These are phyloP conservation scores for Ophthalmolycus amberensis DNA, from an alignment of 2,113 vertebrate genomes.

Conservation along the genomic window DNA sequence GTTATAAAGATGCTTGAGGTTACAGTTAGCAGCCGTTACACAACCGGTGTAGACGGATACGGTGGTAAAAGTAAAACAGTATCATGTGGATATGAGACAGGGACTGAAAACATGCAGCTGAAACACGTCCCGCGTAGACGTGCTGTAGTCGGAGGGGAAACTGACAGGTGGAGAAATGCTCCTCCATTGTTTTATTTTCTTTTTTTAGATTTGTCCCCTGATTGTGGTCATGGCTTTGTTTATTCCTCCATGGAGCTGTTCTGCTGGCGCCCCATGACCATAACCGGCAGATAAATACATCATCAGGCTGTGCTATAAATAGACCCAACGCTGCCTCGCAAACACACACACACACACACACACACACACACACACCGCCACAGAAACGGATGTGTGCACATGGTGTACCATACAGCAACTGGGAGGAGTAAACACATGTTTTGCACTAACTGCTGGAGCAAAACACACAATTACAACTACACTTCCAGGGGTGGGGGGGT, in stretches of 20 bases:
- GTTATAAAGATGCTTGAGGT: background rate
- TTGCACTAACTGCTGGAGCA: slow-evolving; percentile 9
- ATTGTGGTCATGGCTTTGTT: slow-evolving; percentile 48
- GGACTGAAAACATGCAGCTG: background rate
- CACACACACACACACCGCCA: background rate
- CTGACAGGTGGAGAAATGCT: slow-evolving; percentile 26
- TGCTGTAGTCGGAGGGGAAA: slow-evolving; percentile 13
- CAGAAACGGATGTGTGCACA: background rate
- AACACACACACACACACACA: background rate
- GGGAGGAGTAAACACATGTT: background rate
- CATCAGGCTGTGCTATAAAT: slow-evolving; percentile 68
- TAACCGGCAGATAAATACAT: slow-evolving; percentile 61
- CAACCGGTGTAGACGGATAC: background rate
- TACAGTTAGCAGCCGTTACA: background rate
- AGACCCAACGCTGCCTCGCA: slow-evolving; percentile 31
- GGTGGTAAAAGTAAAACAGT: background rate
- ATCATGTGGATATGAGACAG: background rate
- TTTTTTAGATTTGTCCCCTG: slow-evolving; percentile 31
- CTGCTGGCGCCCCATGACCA: slow-evolving; percentile 44
- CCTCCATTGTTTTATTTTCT: slow-evolving; percentile 3
- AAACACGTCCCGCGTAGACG: background rate
- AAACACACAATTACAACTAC: slow-evolving; percentile 34
- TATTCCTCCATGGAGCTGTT: slow-evolving; percentile 36
- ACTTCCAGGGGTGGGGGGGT: background rate
- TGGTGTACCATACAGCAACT: background rate